Evolutionary conservation across 2,113 vertebrate genomes (phyloP), one percentile per base, ranked within the genome.

Genomic region (Xenopus borealis): DNA sequence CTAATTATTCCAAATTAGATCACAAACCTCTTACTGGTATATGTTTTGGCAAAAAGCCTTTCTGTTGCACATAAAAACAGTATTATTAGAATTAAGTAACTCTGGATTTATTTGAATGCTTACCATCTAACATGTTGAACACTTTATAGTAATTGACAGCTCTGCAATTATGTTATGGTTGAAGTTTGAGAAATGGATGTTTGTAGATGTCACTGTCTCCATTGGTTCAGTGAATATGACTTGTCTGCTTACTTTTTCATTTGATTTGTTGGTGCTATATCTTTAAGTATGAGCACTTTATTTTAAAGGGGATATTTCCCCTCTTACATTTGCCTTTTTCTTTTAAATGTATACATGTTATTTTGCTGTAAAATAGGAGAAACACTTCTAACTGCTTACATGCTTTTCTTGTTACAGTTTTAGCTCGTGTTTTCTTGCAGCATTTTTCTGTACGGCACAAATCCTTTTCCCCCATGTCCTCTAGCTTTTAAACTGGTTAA

Each of bases 211-310:
- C 8, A 7, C 14, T 1, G 17, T 13, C 23, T 27, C 23, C 1
- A 10, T n/a, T 16, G 16, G 53, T n/a, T n/a, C 17, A 55, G 47
- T 12, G 47, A 6, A 50, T 47, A 11, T 11, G 12, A 2, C 9
- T 50, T 50, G 47, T 16, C 53, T 40, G 58, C 18, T 14, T 70
- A n/a, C 40, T 61, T 66, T 16, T 17, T 65, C 52, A 47, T 40
- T 40, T 40, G 33, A 17, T 63, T 19, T 66, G 52, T 66, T 27
- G 63, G 62, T 73, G 72, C 30, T 66, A 40, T 18, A 66, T 61
- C 19, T 73, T 73, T 66, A 66, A 73, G 46, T 50, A 66, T 18
- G 52, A 18, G 57, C 63, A 57, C 50, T 45, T 59, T 63, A 45
- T 72, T 73, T 73, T 66, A 59, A 59, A 45, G 19, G 14, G 3